Evolutionary conservation across 2,797 vertebrate genomes (phyloP), one percentile per base, ranked within the genome.

Genomic region (Heterohyrax brucei): DNA sequence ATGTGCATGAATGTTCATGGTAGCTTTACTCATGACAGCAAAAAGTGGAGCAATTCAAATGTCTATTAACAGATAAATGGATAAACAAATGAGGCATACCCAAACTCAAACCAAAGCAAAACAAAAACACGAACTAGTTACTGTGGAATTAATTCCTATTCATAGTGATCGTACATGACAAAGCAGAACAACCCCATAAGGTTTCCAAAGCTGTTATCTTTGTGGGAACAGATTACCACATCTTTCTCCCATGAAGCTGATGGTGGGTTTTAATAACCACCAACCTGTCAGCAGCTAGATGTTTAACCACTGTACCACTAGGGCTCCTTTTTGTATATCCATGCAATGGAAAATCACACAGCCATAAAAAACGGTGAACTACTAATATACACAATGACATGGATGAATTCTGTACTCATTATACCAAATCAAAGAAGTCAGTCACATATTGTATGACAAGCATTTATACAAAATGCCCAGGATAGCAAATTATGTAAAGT

Each of bases 401-500:
- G 88, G 33, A n/a, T 39, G 7, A 92, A 86, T 53, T 30, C 86
- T 92, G 66, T 73, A 61, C 80, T 78, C 87, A 53, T 33, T 73
- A 62, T 82, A 4, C 28, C 89, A 39, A 56, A 24, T 30, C 50
- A 48, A 82, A 89, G 76, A 93, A 82, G 53, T 28, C 75, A 81
- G 56, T 56, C 79, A 90, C 64, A 81, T 56, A 59, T 30, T 33
- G 0, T 73, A 33, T 77, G n/a, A 61, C 56, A 77, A 77, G 4
- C n/a, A 48, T 91, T 87, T 93, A 33, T 64, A 91, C 78, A 39
- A 95, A 89, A 68, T 93, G 33, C 46, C 28, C 26, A 90, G 44
- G 92, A 88, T 78, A 82, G 70, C 19, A 94, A 80, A 72, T 44
- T 73, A 83, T 30, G 87, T 46, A 85, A 95, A 62, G 59, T 82